phyloP scores from a whole-genome alignment of 2,113 vertebrate genomes.

The Lasiurus cinereus region DNA sequence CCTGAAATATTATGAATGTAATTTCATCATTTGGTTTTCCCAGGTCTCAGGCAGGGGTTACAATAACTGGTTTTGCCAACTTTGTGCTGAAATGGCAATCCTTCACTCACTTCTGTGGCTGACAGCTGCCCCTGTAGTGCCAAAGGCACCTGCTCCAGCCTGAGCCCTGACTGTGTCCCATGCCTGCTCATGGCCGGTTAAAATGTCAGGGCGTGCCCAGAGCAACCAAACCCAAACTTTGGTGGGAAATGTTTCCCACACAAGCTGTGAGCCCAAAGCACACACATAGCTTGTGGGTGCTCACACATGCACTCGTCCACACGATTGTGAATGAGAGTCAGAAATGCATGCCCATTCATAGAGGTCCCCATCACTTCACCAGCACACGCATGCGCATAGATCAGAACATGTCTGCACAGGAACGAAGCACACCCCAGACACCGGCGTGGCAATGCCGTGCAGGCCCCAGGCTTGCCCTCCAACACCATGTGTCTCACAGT shows the following conservation, averaged over 20 bases:
- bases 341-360: background rate
- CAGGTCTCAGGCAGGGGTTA: slow-evolving; percentile 17
- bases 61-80: background rate
- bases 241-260: fast-evolving
- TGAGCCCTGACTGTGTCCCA: background rate
- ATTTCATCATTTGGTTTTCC: slow-evolving; percentile 73
- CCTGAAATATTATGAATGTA: slow-evolving; percentile 72
- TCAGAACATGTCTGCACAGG: background rate
- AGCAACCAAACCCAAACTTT: background rate
- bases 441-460: fast-evolving
- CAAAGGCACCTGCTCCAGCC: background rate
- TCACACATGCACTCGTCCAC: fast-evolving
- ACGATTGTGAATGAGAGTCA: background rate
- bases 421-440: background rate
- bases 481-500: fast-evolving
- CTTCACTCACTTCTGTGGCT: background rate
- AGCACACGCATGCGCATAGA: background rate
- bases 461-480: background rate
- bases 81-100: background rate
- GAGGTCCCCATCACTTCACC: background rate
- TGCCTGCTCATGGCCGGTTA: background rate
- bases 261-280: background rate
- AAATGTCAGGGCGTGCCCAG: background rate
- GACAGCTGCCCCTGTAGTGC: background rate
- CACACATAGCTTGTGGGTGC: fast-evolving